Percentiles rank a stretch among this genome's conserved stretches.
phyloP scores from a whole-genome alignment of 2,113 vertebrate species.

The Salvelinus namaycush region DNA sequence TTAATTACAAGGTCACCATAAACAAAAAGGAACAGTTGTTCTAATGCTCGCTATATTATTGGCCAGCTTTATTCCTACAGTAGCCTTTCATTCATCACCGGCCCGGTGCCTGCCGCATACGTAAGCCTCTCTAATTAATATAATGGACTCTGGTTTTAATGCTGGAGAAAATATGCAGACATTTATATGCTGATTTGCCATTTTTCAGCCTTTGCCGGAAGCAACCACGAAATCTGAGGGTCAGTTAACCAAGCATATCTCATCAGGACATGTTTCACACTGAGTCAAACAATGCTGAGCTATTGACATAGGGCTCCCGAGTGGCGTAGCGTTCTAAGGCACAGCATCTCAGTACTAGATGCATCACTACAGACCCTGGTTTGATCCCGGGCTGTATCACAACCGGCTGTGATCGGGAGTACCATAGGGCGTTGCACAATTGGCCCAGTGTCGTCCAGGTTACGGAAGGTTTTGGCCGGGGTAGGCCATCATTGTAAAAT shows the following conservation, averaged over 20 bases:
- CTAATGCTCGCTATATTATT: conserved; percentile 57
- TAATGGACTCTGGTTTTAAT: conserved; percentile 72
- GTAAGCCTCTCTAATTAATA: conserved; percentile 73
- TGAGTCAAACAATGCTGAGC: conserved; percentile 59
- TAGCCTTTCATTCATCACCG: conserved; percentile 69
- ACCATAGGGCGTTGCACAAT: too few species aligned
- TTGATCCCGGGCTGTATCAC: too few species aligned
- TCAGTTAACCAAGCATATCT: not conserved
- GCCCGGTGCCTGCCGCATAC: conserved; percentile 34
- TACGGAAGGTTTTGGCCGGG: too few species aligned
- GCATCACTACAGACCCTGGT: too few species aligned
- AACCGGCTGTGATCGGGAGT: too few species aligned
- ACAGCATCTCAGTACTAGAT: too few species aligned
- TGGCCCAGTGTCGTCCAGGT: too few species aligned
- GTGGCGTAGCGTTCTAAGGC: too few species aligned
- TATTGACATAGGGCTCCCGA: conserved; percentile 33
- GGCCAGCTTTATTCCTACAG: conserved; percentile 59
- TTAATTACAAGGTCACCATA: conserved; percentile 73
- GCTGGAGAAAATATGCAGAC: conserved; percentile 55
- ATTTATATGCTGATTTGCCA: conserved; percentile 74
- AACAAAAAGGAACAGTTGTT: conserved; percentile 74
- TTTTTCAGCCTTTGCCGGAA: conserved; percentile 56
- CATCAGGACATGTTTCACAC: conserved; percentile 40
- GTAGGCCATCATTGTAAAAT: too few species aligned
- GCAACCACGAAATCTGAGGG: conserved; percentile 57